Percentiles rank a stretch among this genome's conserved stretches.
Evolutionary conservation across 2,888 invertebrate genomes (phyloP).

Genomic region (Willowsia nigromaculata): DNA sequence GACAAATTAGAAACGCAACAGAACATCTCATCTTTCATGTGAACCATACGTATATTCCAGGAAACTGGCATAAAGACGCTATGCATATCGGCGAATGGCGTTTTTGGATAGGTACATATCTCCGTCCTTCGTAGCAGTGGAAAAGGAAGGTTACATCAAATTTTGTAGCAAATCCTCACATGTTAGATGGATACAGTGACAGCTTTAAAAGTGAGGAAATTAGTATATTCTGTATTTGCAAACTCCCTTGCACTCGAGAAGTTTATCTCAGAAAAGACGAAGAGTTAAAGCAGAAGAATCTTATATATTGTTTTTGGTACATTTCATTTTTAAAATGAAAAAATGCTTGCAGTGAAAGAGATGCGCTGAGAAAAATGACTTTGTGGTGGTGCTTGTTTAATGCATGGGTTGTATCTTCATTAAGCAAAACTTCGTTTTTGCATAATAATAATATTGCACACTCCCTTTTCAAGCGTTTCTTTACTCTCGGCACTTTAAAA

Average conservation of each 20-base stretch:
- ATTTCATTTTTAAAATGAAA: slow-evolving; percentile 45
- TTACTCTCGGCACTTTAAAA: slow-evolving; percentile 52
- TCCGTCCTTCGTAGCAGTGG: too few relatives aligned
- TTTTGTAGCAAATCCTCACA: too few relatives aligned
- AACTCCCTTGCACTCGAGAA: too few relatives aligned
- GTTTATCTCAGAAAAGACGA: too few relatives aligned
- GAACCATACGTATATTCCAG: slow-evolving; percentile 65
- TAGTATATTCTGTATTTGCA: too few relatives aligned
- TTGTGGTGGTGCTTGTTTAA: background rate
- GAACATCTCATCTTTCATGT: slow-evolving; percentile 61
- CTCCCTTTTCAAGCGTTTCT: slow-evolving; percentile 36
- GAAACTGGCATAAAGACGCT: slow-evolving; percentile 59
- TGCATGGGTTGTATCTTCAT: background rate
- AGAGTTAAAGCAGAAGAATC: slow-evolving; percentile 13
- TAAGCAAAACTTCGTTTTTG: background rate
- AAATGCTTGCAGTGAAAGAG: background rate
- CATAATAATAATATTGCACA: slow-evolving; percentile 56
- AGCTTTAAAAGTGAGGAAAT: too few relatives aligned
- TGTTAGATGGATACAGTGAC: too few relatives aligned
- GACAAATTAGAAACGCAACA: slow-evolving; percentile 66
- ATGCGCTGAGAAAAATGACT: background rate
- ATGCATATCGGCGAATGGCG: background rate
- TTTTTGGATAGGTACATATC: slow-evolving; percentile 4
- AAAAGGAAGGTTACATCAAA: too few relatives aligned
- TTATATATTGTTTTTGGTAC: slow-evolving; percentile 43